phyloP scores from a whole-genome alignment of 1,140 invertebrate species.

The Rhynchophorus ferrugineus region DNA sequence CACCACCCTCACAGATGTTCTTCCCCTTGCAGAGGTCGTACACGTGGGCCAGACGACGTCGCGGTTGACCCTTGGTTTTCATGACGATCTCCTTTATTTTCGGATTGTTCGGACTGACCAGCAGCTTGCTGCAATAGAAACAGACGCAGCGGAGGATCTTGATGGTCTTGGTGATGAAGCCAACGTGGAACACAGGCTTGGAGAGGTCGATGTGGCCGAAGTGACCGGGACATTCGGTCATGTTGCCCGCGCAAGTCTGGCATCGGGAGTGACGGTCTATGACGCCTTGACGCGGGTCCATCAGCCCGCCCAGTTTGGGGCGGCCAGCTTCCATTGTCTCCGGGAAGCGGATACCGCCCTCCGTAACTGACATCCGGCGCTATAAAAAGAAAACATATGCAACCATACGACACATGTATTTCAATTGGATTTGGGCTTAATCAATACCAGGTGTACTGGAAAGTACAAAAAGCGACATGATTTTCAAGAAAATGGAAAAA shows the following conservation, averaged over 20 bases:
- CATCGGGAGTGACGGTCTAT: constrained; percentile 89
- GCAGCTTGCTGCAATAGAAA: constrained; percentile 93
- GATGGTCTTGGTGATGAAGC: constrained; percentile 94
- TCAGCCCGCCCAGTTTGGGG: constrained; percentile 94
- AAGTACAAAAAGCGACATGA: too few species aligned
- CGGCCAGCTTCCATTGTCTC: constrained; percentile 98
- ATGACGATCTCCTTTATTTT: constrained; percentile 96
- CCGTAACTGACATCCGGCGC: constrained; percentile 95
- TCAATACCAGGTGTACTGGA: background rate
- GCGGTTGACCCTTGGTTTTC: constrained; percentile 94
- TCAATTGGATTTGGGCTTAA: background rate
- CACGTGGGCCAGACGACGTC: constrained; percentile 87
- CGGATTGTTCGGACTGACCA: constrained; percentile 91
- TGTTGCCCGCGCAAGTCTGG: constrained; percentile 96
- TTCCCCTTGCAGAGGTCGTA: constrained; percentile 98
- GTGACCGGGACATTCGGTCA: constrained; percentile 98
- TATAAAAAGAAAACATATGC: constrained; percentile 44
- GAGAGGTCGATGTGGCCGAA: constrained; percentile 99
- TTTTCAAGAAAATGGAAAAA: too few species aligned
- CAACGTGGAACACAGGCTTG: constrained; percentile 97
- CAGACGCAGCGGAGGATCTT: constrained; percentile 95
- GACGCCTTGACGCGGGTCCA: constrained; percentile 98
- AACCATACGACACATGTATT: background rate
- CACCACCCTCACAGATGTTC: constrained; percentile 96
- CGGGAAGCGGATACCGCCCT: constrained; percentile 91